Evolutionary conservation across 2,113 vertebrate genomes (phyloP), one percentile per base, ranked within the genome.

Genomic region (Irena cyanogastra): DNA sequence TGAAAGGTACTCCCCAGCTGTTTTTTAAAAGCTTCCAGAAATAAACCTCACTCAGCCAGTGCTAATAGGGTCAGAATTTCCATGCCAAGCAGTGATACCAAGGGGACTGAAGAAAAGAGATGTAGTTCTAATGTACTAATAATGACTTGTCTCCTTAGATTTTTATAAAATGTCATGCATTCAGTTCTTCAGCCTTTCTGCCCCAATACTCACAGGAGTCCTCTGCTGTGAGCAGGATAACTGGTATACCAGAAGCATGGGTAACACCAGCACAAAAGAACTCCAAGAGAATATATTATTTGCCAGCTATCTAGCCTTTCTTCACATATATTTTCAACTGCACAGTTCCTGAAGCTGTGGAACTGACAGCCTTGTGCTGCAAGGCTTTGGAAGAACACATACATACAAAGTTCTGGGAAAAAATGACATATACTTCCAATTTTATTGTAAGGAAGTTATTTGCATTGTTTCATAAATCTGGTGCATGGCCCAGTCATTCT

Each of bases 1-100:
- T 66, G 89, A 92, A 95, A 95, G 87, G 84, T 89, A 94, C 22
- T 93, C 92, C 87, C 92, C 33, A 87, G 94, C 4, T 91, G 77
- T 81, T 83, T 91, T 90, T 84, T 92, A 96, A 96, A 95, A 95
- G 90, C 72, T 90, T 94, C 91, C 77, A 91, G 65, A 96, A 92
- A 92, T 94, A 95, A 96, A 93, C 28, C 37, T 60, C 18, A 10
- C 24, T 89, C 63, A 91, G 47, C 2, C 69, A 80, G 41, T 50
- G 39, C 53, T 92, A 93, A 95, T 52, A 65, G 59, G 54, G 77
- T 87, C 87, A 84, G 91, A 83, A 95, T 93, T 96, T 96, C 78
- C 91, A 94, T 77, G 42, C 68, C 92, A 97, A 89, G 59, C 11
- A 74, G 49, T 1, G 6, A 90, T 83, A 84, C 42, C 53, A 59